Conservation (phyloP, 2,888 invertebrate genomes). For the Salpingus planirostris region DNA sequence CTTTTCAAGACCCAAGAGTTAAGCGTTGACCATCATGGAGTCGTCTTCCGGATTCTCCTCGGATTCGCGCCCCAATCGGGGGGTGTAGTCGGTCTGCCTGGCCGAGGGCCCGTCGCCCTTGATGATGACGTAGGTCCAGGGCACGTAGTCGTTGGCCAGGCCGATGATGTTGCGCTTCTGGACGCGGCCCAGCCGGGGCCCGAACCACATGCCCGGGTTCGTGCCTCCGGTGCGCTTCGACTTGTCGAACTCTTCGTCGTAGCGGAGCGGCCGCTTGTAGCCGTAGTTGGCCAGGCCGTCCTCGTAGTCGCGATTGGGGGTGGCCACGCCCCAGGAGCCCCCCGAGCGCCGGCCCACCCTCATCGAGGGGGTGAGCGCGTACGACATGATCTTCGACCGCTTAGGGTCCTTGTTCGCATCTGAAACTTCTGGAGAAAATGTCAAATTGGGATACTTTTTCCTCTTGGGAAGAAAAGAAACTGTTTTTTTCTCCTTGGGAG, state of each 20-base stretch:
- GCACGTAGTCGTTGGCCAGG: conserved; percentile 7
- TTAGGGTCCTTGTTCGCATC: too few species aligned
- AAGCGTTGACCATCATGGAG: too few species aligned
- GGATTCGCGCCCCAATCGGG: conserved; percentile 28
- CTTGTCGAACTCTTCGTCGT: conserved; percentile 3
- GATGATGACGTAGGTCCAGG: conserved; percentile 12
- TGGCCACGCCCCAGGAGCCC: conserved; percentile 4
- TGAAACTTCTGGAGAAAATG: too few species aligned
- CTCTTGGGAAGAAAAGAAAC: too few species aligned
- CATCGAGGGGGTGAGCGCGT: conserved; percentile 9
- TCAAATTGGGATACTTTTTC: too few species aligned
- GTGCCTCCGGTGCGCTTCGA: conserved; percentile 33
- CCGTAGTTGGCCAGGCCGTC: background rate
- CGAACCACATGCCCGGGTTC: conserved; percentile 39
- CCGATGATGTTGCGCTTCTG: conserved; percentile 10
- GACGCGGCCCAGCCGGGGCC: conserved; percentile 18
- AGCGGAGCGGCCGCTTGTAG: background rate
- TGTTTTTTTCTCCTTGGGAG: too few species aligned
- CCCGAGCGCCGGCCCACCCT: conserved; percentile 8
- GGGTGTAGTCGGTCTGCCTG: conserved; percentile 22
- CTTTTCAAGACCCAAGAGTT: too few species aligned
- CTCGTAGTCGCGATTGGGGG: background rate
- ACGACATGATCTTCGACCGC: conserved; percentile 8
- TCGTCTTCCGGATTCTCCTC: conserved; percentile 18
- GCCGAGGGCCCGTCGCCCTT: conserved; percentile 7